Base-by-base conservation (phyloP, 2,797 vertebrate species). In the Pogoniulus pusillus region DNA sequence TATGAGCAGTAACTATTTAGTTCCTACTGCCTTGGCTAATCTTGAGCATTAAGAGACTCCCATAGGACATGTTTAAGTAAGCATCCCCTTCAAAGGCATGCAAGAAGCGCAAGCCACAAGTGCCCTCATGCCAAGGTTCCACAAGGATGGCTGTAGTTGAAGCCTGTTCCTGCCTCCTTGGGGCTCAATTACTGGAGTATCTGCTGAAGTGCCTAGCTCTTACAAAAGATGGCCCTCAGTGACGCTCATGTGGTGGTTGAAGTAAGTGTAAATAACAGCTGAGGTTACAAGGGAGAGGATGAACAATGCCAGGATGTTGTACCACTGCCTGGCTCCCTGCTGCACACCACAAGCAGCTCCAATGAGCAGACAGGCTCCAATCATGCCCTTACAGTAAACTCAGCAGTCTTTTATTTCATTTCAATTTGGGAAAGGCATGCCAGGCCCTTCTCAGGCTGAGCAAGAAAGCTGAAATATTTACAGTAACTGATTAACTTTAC, bases 241-340 rank as follows among this genome's bases (percentile, higher is more conserved):
- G 1, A 27, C 24, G 23, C 16, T 32, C 16, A 2, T 2, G 27
- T 29, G 29, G 27, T 7, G 5, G 16, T 81, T 87, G 41, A 89
- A 82, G 16, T 24, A 65, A 62, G 19, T 4, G 14, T 47, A 68
- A 90, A 69, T 11, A 83, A 10, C 0, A 0, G 24, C 22, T 43
- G 39, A 83, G 58, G n/a, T 55, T n/a, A 64, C 1, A 7, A 0
- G 0, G 35, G 30, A 82, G 49, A 66, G 30, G 27, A 69, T 0
- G 0, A 47, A 71, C 24, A 11, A 37, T 3, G 8, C 29, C 63
- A 7, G 27, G 54, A 32, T 27, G 27, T 51, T 24, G 32, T 18
- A 19, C 39, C 71, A 53, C 60, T 77, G 49, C 35, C 68, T 16
- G n/a, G 49, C 53, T 70, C 37, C 66, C 57, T 1, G 0, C 17